Conservation (phyloP, 2,113 vertebrate genomes). For the Cavia porcellus region DNA sequence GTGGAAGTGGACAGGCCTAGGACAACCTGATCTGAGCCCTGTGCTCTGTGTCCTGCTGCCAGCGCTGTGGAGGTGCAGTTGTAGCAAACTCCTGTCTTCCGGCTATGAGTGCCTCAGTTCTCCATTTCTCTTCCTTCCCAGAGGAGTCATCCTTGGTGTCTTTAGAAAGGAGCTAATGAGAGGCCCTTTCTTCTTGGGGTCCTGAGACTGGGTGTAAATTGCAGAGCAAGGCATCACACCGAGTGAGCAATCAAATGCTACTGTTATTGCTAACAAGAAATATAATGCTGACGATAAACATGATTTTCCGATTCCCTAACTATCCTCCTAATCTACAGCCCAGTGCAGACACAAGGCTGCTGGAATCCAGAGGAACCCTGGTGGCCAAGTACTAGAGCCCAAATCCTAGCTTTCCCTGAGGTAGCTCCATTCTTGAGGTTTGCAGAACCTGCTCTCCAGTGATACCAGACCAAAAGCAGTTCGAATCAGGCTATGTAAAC, state of each 20-base stretch:
- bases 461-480: constrained; percentile 40
- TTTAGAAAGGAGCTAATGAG: not conserved
- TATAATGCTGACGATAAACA: not conserved
- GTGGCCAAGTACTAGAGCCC: not conserved
- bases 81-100: not conserved
- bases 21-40: not conserved
- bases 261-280: not conserved
- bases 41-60: not conserved
- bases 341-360: not conserved
- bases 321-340: not conserved
- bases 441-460: not conserved
- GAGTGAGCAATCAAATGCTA: not conserved
- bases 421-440: constrained; percentile 9
- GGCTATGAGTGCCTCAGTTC: not conserved
- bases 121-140: not conserved
- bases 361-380: not conserved
- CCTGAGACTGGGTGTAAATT: not conserved
- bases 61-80: not conserved
- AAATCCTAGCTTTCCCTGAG: not conserved
- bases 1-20: not conserved
- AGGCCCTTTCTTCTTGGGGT: not conserved
- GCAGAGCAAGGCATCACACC: not conserved
- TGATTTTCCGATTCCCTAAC: constrained; percentile 7
- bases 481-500: constrained; percentile 38
- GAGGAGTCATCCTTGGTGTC: not conserved